Evolutionary conservation across 2,113 vertebrate species (phyloP).

Genomic region (Eonycteris spelaea): DNA sequence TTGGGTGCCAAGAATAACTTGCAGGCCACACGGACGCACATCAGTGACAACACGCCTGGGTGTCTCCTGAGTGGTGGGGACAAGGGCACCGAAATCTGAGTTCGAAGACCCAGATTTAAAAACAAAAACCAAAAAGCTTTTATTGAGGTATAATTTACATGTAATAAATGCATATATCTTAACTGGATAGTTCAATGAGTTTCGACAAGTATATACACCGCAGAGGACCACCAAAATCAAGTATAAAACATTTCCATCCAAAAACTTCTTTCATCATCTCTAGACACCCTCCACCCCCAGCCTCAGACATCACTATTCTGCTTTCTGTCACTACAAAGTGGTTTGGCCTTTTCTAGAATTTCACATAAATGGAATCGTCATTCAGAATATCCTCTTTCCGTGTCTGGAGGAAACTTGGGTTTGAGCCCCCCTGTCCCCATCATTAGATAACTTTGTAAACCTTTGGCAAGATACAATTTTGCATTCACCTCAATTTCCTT

Average conservation of each 20-base stretch:
- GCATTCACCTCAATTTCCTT: neutral
- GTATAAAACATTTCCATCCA: neutral
- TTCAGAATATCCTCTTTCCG: neutral
- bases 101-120: neutral
- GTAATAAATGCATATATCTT: neutral
- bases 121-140: neutral
- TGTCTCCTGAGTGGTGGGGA: neutral
- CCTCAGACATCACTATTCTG: neutral
- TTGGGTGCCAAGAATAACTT: neutral
- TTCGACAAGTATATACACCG: neutral
- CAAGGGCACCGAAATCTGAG: neutral
- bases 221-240: neutral
- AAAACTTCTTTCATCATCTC: neutral
- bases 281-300: fast-evolving
- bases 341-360: neutral
- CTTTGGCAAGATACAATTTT: neutral
- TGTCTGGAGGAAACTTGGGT: neutral
- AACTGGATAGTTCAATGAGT: neutral
- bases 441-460: neutral
- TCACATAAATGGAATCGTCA: neutral
- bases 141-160: neutral
- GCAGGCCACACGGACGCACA: neutral
- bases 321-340: neutral
- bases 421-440: neutral
- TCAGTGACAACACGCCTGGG: neutral